These are phyloP conservation scores for Sphaerophoria taeniata DNA, from an alignment of 2,888 invertebrate species.

Conservation along the genomic window DNA sequence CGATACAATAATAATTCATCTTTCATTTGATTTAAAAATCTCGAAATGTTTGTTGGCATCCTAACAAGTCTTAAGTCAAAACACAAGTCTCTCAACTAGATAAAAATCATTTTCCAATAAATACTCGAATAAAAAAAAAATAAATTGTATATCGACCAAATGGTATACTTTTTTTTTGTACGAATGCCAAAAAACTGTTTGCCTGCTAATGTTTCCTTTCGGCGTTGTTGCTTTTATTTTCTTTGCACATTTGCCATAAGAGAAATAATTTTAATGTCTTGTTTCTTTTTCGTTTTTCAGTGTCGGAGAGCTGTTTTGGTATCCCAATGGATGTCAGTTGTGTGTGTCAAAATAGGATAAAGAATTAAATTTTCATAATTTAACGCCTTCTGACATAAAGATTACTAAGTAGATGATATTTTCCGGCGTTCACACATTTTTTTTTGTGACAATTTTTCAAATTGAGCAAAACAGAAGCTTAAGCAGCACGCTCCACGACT, in stretches of 20 bases:
- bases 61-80: neutral
- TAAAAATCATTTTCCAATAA: slow-evolving; percentile 38
- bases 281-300: neutral
- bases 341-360: slow-evolving; percentile 53
- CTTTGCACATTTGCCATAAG: neutral
- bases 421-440: slow-evolving; percentile 10
- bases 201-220: slow-evolving; percentile 34
- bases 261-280: neutral
- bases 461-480: slow-evolving; percentile 13
- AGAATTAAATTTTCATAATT: slow-evolving; percentile 21
- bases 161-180: slow-evolving; percentile 25
- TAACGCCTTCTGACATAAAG: slow-evolving; percentile 44
- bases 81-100: slow-evolving; percentile 2
- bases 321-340: slow-evolving; percentile 38
- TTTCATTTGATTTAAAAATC: slow-evolving; percentile 47
- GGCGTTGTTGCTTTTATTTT: slow-evolving; percentile 4
- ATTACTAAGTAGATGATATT: slow-evolving; percentile 48
- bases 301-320: neutral
- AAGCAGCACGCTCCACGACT: slow-evolving; percentile 26
- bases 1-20: slow-evolving; percentile 45
- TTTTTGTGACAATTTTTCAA: slow-evolving; percentile 38
- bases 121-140: neutral
- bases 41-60: slow-evolving; percentile 47
- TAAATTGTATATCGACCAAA: slow-evolving; percentile 15
- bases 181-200: slow-evolving; percentile 59